phyloP scores from a whole-genome alignment of 2,888 invertebrate species.

The Gymnoscelis rufifasciata region DNA sequence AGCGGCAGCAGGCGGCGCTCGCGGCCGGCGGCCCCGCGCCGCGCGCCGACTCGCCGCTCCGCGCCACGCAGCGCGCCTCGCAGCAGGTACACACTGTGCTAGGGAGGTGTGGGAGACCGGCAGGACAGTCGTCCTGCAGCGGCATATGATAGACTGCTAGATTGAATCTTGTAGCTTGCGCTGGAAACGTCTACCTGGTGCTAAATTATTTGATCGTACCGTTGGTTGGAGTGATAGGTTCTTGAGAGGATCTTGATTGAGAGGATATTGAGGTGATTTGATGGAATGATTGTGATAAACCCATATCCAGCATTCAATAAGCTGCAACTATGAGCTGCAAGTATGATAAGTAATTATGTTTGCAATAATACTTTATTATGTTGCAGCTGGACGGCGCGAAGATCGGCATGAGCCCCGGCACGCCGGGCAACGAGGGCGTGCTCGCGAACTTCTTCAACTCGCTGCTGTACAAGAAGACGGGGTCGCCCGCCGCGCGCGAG shows the following conservation, averaged over 20 bases:
- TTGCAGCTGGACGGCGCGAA: constrained; percentile 87
- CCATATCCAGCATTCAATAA: too few relatives aligned
- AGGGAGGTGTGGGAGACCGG: not conserved
- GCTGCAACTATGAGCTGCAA: too few relatives aligned
- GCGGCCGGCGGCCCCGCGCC: constrained; percentile 73
- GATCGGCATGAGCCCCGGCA: constrained; percentile 82
- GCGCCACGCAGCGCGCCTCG: constrained; percentile 81
- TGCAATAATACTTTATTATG: too few relatives aligned
- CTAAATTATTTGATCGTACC: too few relatives aligned
- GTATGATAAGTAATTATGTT: too few relatives aligned
- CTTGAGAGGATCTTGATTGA: too few relatives aligned
- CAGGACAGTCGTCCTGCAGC: not conserved
- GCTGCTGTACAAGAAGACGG: constrained; percentile 95
- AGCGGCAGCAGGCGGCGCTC: constrained; percentile 86
- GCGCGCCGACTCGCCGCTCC: constrained; percentile 73
- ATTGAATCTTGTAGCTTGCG: too few relatives aligned
- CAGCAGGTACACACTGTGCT: constrained; percentile 73
- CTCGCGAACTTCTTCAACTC: constrained; percentile 99
- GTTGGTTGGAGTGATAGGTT: too few relatives aligned
- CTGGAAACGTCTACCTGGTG: too few relatives aligned
- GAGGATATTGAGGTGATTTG: too few relatives aligned
- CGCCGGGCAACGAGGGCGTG: constrained; percentile 90
- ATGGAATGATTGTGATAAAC: too few relatives aligned
- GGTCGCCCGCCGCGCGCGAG: constrained; percentile 79
- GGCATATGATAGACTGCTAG: too few relatives aligned